phyloP scores from a whole-genome alignment of 1,140 invertebrate species.

The Oncopeltus fasciatus region DNA sequence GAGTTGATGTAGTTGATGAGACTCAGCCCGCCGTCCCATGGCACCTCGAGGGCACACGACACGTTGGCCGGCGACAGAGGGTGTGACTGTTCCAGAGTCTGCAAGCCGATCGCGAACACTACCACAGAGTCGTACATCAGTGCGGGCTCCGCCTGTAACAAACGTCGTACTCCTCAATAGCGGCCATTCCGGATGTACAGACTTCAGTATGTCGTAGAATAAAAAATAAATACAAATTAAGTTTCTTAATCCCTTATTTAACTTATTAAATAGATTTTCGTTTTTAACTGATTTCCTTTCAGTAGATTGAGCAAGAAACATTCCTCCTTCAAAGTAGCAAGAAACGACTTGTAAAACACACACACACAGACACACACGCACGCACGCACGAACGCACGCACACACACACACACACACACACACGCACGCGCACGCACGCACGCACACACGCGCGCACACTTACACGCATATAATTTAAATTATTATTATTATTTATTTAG shows the following conservation, averaged over 20 bases:
- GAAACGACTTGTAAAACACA: too few relatives aligned
- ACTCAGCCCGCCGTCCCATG: constrained; percentile 64
- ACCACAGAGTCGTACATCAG: constrained; percentile 66
- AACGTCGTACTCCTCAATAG: not conserved
- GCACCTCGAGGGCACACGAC: constrained; percentile 52
- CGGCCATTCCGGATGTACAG: too few relatives aligned
- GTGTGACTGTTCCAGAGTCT: constrained; percentile 49
- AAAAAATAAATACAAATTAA: too few relatives aligned
- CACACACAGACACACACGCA: not conserved
- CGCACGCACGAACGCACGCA: not conserved
- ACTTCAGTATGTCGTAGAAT: too few relatives aligned
- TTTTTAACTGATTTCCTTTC: not conserved
- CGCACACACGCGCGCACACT: not conserved
- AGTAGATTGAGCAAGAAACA: not conserved
- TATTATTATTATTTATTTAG: too few relatives aligned
- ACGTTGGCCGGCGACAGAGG: constrained; percentile 46
- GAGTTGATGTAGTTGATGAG: constrained; percentile 68
- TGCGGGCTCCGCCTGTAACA: constrained; percentile 55
- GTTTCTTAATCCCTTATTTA: too few relatives aligned
- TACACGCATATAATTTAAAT: too few relatives aligned
- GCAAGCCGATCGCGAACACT: constrained; percentile 54
- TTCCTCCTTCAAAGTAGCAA: too few relatives aligned
- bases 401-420: not conserved
- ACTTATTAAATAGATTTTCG: too few relatives aligned
- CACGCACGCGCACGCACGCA: not conserved